Evolutionary conservation across 2,888 invertebrate genomes (phyloP).

Genomic region (Conomelus anceps): DNA sequence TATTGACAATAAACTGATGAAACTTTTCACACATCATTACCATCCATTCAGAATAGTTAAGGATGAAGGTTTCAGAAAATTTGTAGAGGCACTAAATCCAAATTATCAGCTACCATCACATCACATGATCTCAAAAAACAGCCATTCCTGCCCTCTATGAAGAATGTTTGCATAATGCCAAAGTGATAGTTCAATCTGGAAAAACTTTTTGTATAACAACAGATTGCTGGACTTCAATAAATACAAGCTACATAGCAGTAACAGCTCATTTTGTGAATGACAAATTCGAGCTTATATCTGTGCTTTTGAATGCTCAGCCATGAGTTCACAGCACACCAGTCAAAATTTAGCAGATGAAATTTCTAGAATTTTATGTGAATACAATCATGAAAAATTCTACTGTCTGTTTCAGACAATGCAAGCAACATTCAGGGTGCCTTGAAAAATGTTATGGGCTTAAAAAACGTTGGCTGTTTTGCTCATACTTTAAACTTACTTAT

Average conservation of each 20-base stretch:
- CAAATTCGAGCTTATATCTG: neutral
- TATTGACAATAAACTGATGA: neutral
- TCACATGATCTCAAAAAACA: constrained; percentile 5
- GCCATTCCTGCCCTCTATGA: constrained; percentile 15
- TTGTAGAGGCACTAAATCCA: constrained; percentile 15
- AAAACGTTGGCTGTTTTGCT: neutral
- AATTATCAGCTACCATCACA: constrained; percentile 4
- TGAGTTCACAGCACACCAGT: neutral
- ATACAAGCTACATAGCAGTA: neutral
- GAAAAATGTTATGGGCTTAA: neutral
- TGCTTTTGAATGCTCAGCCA: neutral
- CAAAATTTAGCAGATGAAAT: neutral
- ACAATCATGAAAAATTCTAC: neutral
- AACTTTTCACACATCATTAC: neutral
- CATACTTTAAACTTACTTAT: neutral
- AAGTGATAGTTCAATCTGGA: neutral
- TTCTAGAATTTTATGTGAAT: neutral
- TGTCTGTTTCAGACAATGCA: neutral
- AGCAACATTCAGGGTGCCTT: neutral
- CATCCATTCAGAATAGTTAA: constrained; percentile 8
- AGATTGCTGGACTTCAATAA: constrained; percentile 17
- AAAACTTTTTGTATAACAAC: constrained; percentile 9
- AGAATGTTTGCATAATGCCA: constrained; percentile 2
- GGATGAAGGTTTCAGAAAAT: constrained; percentile 14
- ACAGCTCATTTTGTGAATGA: neutral